Evolutionary conservation across 2,888 invertebrate species (phyloP), one percentile per base, ranked within the genome.

Genomic region (Disparrhopalites patrizii): DNA sequence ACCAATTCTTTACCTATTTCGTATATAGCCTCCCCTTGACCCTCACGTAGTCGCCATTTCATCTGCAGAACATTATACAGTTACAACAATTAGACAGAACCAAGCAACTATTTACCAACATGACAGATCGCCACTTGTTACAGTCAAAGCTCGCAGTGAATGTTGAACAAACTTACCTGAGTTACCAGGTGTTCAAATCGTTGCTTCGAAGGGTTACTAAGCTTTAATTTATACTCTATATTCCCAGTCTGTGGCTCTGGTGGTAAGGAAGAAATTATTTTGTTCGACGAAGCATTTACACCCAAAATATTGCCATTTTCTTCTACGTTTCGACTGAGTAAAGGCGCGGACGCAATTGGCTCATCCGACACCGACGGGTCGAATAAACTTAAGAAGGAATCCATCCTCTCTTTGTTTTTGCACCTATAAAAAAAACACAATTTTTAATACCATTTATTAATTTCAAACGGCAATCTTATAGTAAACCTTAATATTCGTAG

Each of bases 21-120:
- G 81, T 99, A 99, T 70, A 99, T 93, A 0, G 97, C 97, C 79
- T 94, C 92, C 0, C 98, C 99, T 73, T 94, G 91, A 30, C 99
- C 94, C 80, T 95, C 94, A 0, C 93, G 86, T 10, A 99, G 83
- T 0, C 99, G 85, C 98, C 98, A 99, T 82, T 99, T 99, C 85
- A 99, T 86, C 87, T 88, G 76, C 1, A 72, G 73, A 58, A 54
- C 31, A 43, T 7, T 7, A 25, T 25, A 51, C 27, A 10, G n/a
- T n/a, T n/a, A n/a, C n/a, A n/a, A n/a, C n/a, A n/a, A n/a, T n/a
- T n/a, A n/a, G n/a, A n/a, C n/a, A n/a, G n/a, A n/a, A n/a, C n/a
- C n/a, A n/a, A n/a, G n/a, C n/a, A n/a, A n/a, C n/a, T n/a, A n/a
- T n/a, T n/a, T n/a, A n/a, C n/a, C n/a, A n/a, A n/a, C n/a, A n/a